phyloP scores from a whole-genome alignment of 1,140 invertebrate species.

The Pseudomyrmex cubaensis region DNA sequence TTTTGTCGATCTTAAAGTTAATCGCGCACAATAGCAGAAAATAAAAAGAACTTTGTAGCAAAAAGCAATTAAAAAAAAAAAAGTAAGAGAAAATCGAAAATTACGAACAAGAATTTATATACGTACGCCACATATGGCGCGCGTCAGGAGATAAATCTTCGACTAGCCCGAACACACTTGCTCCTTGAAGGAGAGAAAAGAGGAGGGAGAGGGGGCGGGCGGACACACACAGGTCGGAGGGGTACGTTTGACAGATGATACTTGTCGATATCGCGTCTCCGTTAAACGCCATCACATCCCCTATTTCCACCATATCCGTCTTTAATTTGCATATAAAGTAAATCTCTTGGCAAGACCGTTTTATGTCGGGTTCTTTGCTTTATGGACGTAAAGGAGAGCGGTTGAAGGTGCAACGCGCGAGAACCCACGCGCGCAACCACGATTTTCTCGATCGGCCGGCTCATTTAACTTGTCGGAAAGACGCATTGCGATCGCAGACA shows the following conservation, averaged over 20 bases:
- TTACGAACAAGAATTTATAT: conserved; percentile 25
- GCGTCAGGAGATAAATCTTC: conserved; percentile 53
- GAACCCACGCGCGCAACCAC: conserved; percentile 53
- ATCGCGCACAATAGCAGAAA: too few relatives aligned
- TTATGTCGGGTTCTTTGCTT: conserved; percentile 57
- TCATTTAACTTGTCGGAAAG: conserved; percentile 67
- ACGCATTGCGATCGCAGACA: conserved; percentile 40
- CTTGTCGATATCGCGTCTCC: conserved; percentile 79
- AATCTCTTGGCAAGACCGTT: conserved; percentile 67
- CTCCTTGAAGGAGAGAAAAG: neutral
- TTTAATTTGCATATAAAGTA: conserved; percentile 76
- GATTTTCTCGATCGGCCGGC: conserved; percentile 68
- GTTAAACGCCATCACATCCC: conserved; percentile 74
- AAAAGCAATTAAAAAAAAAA: too few relatives aligned
- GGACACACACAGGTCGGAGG: conserved; percentile 61
- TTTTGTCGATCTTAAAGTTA: too few relatives aligned
- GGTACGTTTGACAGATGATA: conserved; percentile 76
- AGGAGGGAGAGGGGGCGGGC: conserved; percentile 2
- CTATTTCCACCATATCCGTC: conserved; percentile 74
- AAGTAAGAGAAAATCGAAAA: neutral
- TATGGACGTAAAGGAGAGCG: conserved; percentile 71
- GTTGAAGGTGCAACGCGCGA: conserved; percentile 66
- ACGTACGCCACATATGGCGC: conserved; percentile 48
- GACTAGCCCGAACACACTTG: conserved; percentile 40
- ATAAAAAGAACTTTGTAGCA: too few relatives aligned